Evolutionary conservation across 2,888 invertebrate species (phyloP).

Genomic region (Gasteruption jaculator): DNA sequence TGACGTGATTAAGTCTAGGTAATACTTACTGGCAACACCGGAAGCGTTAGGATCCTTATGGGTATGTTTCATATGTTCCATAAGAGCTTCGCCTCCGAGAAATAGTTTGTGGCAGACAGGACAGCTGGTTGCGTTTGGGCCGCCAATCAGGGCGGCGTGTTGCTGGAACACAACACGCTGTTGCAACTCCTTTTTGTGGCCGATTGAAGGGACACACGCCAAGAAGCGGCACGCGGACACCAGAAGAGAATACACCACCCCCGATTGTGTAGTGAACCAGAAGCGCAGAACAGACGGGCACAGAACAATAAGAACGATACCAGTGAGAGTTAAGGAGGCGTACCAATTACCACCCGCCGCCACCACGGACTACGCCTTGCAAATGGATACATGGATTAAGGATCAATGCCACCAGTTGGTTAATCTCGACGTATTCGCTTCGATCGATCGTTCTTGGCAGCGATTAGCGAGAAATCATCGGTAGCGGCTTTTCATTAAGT

Average conservation of each 20-base stretch:
- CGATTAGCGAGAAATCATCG: no score
- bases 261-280: conserved; percentile 42
- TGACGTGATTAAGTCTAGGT: conserved; percentile 19
- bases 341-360: conserved; percentile 34
- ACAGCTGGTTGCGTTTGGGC: conserved; percentile 87
- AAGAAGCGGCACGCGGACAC: conserved; percentile 31
- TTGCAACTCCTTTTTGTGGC: conserved; percentile 71
- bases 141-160: conserved; percentile 89
- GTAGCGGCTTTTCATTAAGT: no score
- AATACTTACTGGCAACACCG: conserved; percentile 82
- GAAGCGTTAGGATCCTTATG: conserved; percentile 90
- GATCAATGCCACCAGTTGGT: neutral
- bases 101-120: conserved; percentile 93
- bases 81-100: conserved; percentile 86
- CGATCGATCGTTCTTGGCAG: no score
- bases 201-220: conserved; percentile 35
- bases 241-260: conserved; percentile 42
- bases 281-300: conserved; percentile 48
- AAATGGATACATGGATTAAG: no score
- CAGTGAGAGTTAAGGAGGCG: conserved; percentile 44
- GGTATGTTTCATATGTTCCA: conserved; percentile 94
- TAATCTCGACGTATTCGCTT: no score
- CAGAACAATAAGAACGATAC: conserved; percentile 44
- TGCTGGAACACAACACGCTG: conserved; percentile 93
- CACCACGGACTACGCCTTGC: conserved; percentile 29